Base-by-base conservation (phyloP, 2,797 vertebrate species). In the Clarias platycephalus region DNA sequence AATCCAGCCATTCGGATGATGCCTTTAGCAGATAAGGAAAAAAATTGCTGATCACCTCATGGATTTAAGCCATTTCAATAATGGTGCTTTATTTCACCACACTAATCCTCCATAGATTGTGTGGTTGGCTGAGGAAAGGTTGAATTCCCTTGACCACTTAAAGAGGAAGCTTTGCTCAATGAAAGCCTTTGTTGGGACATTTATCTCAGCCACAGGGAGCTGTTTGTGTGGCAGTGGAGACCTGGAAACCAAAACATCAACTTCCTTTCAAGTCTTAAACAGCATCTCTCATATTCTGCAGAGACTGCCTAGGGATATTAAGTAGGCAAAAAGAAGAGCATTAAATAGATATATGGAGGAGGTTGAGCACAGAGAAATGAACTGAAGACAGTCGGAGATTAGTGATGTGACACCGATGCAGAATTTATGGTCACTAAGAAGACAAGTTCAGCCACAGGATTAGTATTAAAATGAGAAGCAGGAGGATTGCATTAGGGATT, bases 231-330 rank as follows among this genome's bases (percentile, higher is more conserved):
- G 87, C 72, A 76, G 89, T 83, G 55, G 2, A 4, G 86, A 84
- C 91, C 86, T 88, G 86, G 90, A 88, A 87, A 91, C 92, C 90
- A 89, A 93, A 94, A 92, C 91, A 93, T 77, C 84, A 72, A 84
- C 87, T 93, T 94, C 93, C 93, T 91, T 85, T 86, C 83, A 71
- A 81, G 86, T 84, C 55, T 76, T 67, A 53, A 75, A 88, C 84
- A 72, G 86, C 91, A 90, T 90, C 89, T 91, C 88, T 91, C 84
- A 88, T 49, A 85, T 90, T 92, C 84, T 88, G n/a, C 40, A 83
- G 34, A 80, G 16, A 77, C 13, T 49, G 31, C 26, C 2, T 55
- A 26, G 18, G 34, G 28, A 44, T 22, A 80, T 28, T 49, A 28
- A 49, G 5, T 28, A 18, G 60, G 60, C 49, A 67, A 15, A 28